Evolutionary conservation across 1,140 invertebrate genomes (phyloP).

Genomic region (Ericerus pela): DNA sequence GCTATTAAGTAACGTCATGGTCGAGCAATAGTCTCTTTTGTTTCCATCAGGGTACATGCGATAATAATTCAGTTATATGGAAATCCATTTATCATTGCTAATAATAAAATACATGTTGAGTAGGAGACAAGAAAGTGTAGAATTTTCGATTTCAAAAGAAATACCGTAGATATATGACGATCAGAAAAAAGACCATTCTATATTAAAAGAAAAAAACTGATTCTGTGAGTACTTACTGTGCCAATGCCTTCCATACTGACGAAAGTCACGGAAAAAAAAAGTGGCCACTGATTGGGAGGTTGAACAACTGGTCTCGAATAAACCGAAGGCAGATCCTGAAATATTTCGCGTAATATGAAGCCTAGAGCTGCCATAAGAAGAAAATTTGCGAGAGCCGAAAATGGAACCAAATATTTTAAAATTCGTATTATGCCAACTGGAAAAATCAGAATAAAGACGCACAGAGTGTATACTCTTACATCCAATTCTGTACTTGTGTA

Average conservation of each 20-base stretch:
- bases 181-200: too few species aligned
- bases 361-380: slow-evolving; percentile 46
- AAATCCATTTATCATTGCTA: too few species aligned
- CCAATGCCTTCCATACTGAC: slow-evolving; percentile 68
- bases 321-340: slow-evolving; percentile 25
- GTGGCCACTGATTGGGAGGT: slow-evolving; percentile 13
- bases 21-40: too few species aligned
- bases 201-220: too few species aligned
- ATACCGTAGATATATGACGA: too few species aligned
- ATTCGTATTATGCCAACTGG: slow-evolving; percentile 48
- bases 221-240: slow-evolving; percentile 43
- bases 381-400: slow-evolving; percentile 52
- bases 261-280: slow-evolving; percentile 41
- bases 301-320: background rate
- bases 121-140: too few species aligned
- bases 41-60: too few species aligned
- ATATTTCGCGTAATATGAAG: slow-evolving; percentile 56
- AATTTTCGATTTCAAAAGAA: background rate
- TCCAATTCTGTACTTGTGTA: background rate
- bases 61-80: too few species aligned
- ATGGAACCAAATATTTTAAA: slow-evolving; percentile 57
- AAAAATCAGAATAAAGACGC: slow-evolving; percentile 38
- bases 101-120: too few species aligned
- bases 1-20: too few species aligned
- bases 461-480: slow-evolving; percentile 2